Evolutionary conservation across 2,113 vertebrate genomes (phyloP), one percentile per base, ranked within the genome.

Genomic region (Rhinoptilus africanus): DNA sequence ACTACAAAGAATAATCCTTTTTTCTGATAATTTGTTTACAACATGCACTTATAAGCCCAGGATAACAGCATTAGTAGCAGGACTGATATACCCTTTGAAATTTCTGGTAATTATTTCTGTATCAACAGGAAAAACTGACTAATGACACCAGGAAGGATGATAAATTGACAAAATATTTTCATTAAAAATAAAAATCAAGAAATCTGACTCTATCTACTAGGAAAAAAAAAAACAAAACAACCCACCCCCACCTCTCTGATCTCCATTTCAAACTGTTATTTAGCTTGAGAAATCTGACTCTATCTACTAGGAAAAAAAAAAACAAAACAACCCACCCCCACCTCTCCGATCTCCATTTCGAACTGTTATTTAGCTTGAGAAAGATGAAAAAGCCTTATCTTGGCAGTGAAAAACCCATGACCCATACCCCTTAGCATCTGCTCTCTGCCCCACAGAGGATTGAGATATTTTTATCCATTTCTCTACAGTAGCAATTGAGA

Each of bases 71-170:
- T 22, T 50, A 59, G 50, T 63, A 88, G 71, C 66, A 77, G 85
- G 73, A 56, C 53, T 86, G 83, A 87, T 60, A 87, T 26, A 57
- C 53, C 39, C 53, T 93, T 79, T 93, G 89, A 95, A 95, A 91
- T 75, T 63, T 66, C 91, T 92, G 80, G 66, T 66, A 53, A 92
- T 92, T 95, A 94, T 87, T 82, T 92, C 92, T 89, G n/a, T 48
- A 85, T 91, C 89, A 96, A 96, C 93, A 92, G 91, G 94, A 94
- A 91, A 80, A 90, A 83, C 63, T 79, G 92, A 86, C 84, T 96
- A 95, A 87, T 54, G 91, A 97, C 89, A 96, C 62, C 78, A 91
- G 95, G 95, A 96, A 97, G 71, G 92, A 93, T 91, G 89, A 88
- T 23, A 92, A 91, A 43, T 11, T 54, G 74, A 62, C 77, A 89